Base-by-base conservation (phyloP, 2,888 invertebrate genomes). In the Poecilobothrus nobilitatus region DNA sequence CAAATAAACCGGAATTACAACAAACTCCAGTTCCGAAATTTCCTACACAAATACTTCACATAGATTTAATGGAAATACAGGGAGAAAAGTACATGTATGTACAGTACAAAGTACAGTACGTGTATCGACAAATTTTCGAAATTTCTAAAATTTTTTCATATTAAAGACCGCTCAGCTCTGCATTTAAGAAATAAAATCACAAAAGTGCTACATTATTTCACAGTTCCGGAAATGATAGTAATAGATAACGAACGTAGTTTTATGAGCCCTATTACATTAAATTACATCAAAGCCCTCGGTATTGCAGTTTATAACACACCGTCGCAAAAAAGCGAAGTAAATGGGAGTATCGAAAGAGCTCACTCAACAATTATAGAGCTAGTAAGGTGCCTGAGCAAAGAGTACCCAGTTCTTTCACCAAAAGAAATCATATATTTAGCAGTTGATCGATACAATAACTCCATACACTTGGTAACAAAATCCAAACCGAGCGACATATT, bases 181-280 rank as follows among this genome's bases (percentile, higher is more conserved):
- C 70, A 72, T 63, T 20, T 71, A 63, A 66, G 72, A 72, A 71
- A 71, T 53, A 64, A 71, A 33, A 71, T 68, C n/a, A n/a, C n/a
- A n/a, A 70, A 71, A 61, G 12, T 69, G 5, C 34, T 70, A 44
- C 70, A 72, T 41, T 71, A 67, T 22, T 71, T 72, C 64, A 69
- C 67, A 5, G 71, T 70, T 22, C 71, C 70, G 18, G 70, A 70
- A 69, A 65, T 71, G 10, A 20, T 72, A 8, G 71, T 73, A 18
- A 71, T 70, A 64, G 71, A 71, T 65, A 71, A 73, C 20, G 71
- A 73, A 68, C 66, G 68, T 20, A 70, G 70, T 63, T 70, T 71
- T 37, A 68, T 72, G 44, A 71, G 71, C 33, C 69, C 71, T 1
- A 72, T 69, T 37, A 67, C 70, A 9, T 37, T 70, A 7, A 71